Percentiles rank a stretch among this genome's conserved stretches.
phyloP scores from a whole-genome alignment of 2,888 invertebrate species.

The Lacanobia wlatinum region DNA sequence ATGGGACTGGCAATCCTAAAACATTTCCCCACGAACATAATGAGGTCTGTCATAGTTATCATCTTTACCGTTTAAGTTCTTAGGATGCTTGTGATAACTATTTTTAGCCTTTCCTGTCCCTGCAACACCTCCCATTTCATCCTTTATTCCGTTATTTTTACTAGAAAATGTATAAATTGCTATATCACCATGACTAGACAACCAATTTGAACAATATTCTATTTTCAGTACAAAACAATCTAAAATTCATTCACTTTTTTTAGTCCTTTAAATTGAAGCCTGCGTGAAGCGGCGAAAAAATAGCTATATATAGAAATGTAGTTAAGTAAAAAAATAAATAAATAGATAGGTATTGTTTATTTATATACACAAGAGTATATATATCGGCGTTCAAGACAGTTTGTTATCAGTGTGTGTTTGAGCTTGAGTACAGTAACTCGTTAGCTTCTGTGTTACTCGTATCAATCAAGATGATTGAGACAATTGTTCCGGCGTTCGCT shows the following conservation, averaged over 20 bases:
- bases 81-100: not conserved
- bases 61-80: not conserved
- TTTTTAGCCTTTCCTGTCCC: slow-evolving; percentile 6
- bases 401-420: slow-evolving; percentile 63
- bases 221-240: slow-evolving; percentile 41
- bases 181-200: slow-evolving; percentile 1
- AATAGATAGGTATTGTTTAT: slow-evolving; percentile 42
- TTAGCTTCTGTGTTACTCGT: slow-evolving; percentile 36
- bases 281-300: slow-evolving; percentile 31
- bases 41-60: slow-evolving; percentile 6
- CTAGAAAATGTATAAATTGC: not conserved
- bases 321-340: slow-evolving; percentile 34
- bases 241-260: slow-evolving; percentile 48
- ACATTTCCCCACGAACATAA: slow-evolving; percentile 42
- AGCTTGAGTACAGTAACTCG: slow-evolving; percentile 41
- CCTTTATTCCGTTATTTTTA: slow-evolving; percentile 9
- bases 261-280: slow-evolving; percentile 19
- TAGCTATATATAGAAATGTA: slow-evolving; percentile 34
- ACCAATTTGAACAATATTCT: slow-evolving; percentile 27
- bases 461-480: slow-evolving; percentile 60
- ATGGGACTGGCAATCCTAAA: slow-evolving; percentile 12
- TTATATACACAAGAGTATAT: slow-evolving; percentile 55
- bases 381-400: slow-evolving; percentile 43
- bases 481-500: slow-evolving; percentile 57
- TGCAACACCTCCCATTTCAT: not conserved